Evolutionary conservation across 2,797 vertebrate genomes (phyloP).

Genomic region (Leptoclinus maculatus): DNA sequence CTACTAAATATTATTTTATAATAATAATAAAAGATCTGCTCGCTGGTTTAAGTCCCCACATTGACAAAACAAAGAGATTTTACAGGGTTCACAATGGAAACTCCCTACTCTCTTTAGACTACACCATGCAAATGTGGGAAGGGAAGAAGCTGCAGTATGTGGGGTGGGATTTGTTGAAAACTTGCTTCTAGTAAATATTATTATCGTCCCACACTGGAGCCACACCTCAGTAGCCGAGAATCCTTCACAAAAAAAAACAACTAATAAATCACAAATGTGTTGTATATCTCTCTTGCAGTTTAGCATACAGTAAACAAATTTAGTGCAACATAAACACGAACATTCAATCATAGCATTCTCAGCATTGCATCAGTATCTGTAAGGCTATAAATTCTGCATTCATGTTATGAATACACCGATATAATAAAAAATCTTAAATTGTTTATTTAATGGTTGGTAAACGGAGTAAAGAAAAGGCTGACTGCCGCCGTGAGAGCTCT

Average conservation of each 20-base stretch:
- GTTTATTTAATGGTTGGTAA: background rate
- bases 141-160: slow-evolving; percentile 40
- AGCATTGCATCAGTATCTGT: background rate
- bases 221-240: slow-evolving; percentile 26
- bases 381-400: background rate
- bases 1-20: background rate
- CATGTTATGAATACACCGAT: background rate
- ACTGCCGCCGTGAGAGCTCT: slow-evolving; percentile 30
- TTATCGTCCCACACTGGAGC: slow-evolving; percentile 46
- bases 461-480: slow-evolving; percentile 28
- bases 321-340: background rate
- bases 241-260: slow-evolving; percentile 13
- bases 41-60: slow-evolving; percentile 17
- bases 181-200: slow-evolving; percentile 53
- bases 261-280: background rate
- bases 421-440: background rate
- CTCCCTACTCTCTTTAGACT: slow-evolving; percentile 55
- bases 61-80: slow-evolving; percentile 36
- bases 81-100: slow-evolving; percentile 54
- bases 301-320: background rate
- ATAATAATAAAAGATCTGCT: background rate
- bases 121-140: slow-evolving; percentile 49
- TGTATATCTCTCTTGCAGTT: slow-evolving; percentile 14
- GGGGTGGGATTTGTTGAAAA: slow-evolving; percentile 37
- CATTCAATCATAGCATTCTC: background rate